Percentiles rank a stretch among this genome's conserved stretches.
These are phyloP conservation scores for Antennarius striatus DNA, from an alignment of 2,113 vertebrate genomes.

Conservation along the genomic window DNA sequence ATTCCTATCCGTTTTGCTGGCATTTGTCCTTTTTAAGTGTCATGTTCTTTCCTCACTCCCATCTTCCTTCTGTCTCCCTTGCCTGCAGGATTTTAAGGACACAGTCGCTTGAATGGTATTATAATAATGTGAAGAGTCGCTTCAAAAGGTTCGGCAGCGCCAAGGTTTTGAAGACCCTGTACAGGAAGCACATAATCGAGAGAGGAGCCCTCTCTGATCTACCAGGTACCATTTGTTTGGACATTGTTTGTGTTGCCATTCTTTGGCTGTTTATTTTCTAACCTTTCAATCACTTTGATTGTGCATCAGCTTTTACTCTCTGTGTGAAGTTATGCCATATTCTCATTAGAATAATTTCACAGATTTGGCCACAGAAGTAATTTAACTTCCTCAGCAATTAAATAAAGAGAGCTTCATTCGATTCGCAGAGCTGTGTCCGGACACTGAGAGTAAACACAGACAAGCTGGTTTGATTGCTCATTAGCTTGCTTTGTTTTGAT, in stretches of 20 bases:
- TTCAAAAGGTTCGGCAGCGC: constrained; percentile 98
- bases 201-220: constrained; percentile 83
- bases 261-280: not conserved
- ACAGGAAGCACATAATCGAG: constrained; percentile 90
- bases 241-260: not conserved
- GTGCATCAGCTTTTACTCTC: constrained; percentile 1
- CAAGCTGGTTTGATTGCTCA: constrained; percentile 36
- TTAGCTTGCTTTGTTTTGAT: constrained; percentile 49
- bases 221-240: constrained; percentile 78
- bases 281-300: constrained; percentile 19
- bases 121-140: constrained; percentile 94
- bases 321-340: not conserved
- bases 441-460: constrained; percentile 10
- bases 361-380: constrained; percentile 5
- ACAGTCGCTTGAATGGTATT: constrained; percentile 97
- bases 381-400: not conserved
- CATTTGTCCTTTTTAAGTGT: constrained; percentile 46
- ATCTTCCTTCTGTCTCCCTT: not conserved
- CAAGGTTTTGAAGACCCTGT: constrained; percentile 95
- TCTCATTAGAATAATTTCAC: constrained; percentile 1
- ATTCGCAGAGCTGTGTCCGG: not conserved
- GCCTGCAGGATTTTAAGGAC: constrained; percentile 85
- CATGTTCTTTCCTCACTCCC: constrained; percentile 12
- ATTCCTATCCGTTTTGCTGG: constrained; percentile 31
- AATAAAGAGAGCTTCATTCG: not conserved